A percentile compares a stretch with the other conserved stretches of the same genome.
phyloP scores from a whole-genome alignment of 2,888 invertebrate genomes.

The Papilio protenor region DNA sequence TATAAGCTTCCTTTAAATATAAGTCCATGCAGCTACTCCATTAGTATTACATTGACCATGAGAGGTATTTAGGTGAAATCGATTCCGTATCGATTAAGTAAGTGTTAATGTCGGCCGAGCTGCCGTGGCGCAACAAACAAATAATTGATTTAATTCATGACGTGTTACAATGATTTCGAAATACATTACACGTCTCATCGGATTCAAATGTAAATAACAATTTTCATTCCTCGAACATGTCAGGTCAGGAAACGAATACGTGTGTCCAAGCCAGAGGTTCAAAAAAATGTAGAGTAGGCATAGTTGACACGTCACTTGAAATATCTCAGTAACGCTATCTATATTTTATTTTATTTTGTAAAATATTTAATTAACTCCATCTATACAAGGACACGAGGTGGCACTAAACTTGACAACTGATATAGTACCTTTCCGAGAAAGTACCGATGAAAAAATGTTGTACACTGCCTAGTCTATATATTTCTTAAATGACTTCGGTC shows the following conservation, averaged over 20 bases:
- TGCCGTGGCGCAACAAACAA: constrained; percentile 31
- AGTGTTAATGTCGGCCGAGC: constrained; percentile 21
- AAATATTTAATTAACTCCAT: too few relatives aligned
- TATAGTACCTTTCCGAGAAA: too few relatives aligned
- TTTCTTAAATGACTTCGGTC: too few relatives aligned
- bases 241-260: constrained; percentile 16
- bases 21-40: background rate
- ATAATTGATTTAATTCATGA: constrained; percentile 41
- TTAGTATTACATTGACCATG: background rate
- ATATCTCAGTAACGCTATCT: too few relatives aligned
- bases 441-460: too few relatives aligned
- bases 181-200: constrained; percentile 32
- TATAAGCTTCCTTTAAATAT: too few relatives aligned
- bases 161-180: constrained; percentile 33
- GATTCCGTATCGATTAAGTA: constrained; percentile 34
- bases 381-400: too few relatives aligned
- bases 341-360: too few relatives aligned
- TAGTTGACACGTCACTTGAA: too few relatives aligned
- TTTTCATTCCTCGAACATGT: constrained; percentile 34
- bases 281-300: too few relatives aligned
- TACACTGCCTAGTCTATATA: too few relatives aligned
- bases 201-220: constrained; percentile 37
- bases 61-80: constrained; percentile 19
- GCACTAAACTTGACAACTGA: too few relatives aligned
- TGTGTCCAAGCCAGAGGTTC: background rate